Conservation (phyloP, 2,113 vertebrate species). For the Lasiurus borealis region DNA sequence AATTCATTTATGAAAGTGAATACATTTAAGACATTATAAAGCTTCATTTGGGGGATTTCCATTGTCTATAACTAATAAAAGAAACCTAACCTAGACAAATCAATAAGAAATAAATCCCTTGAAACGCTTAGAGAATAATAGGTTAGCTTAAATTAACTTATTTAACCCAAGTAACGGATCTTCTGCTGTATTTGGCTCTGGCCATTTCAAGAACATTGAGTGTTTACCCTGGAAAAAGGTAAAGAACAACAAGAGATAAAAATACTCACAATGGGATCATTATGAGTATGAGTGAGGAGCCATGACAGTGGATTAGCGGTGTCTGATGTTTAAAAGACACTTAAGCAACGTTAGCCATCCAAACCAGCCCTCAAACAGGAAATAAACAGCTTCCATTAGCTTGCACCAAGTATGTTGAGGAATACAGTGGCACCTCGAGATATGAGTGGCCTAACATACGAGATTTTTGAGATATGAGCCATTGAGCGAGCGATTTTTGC, state of each 20-base stretch:
- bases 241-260: not conserved
- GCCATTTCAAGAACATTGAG: not conserved
- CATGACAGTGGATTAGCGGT: not conserved
- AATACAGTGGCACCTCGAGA: too few relatives aligned
- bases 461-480: too few relatives aligned
- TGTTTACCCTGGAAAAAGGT: not conserved
- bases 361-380: not conserved
- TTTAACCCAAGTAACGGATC: constrained; percentile 5
- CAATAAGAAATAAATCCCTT: constrained; percentile 5
- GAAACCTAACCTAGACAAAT: constrained; percentile 2
- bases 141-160: constrained; percentile 40
- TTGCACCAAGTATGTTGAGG: not conserved
- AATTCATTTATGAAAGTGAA: constrained; percentile 51
- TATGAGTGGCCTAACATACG: too few relatives aligned
- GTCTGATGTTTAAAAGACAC: not conserved
- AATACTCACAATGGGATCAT: not conserved
- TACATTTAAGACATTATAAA: constrained; percentile 30
- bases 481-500: too few relatives aligned
- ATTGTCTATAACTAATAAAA: constrained; percentile 33
- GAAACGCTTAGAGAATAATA: constrained; percentile 19
- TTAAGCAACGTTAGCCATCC: not conserved
- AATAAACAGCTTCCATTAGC: not conserved
- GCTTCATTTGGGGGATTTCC: not conserved
- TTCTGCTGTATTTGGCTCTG: not conserved
- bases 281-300: not conserved